Percentiles rank a stretch among this genome's conserved stretches.
Evolutionary conservation across 2,113 vertebrate genomes (phyloP).

Genomic region (Setophaga petechia): DNA sequence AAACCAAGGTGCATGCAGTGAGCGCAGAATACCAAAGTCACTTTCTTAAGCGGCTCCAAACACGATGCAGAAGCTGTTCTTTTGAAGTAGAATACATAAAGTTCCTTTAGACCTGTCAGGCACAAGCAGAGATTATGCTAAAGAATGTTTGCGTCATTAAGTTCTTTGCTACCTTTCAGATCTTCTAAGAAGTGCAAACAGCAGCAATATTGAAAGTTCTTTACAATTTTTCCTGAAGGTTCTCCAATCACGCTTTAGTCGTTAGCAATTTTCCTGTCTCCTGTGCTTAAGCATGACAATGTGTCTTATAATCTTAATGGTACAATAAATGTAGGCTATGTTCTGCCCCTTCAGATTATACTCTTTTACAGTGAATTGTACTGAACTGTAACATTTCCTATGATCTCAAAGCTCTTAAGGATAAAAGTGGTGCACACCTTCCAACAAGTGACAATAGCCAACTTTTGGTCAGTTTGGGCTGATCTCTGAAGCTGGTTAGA

Average conservation of each 20-base stretch:
- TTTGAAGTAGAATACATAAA: background rate
- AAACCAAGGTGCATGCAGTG: background rate
- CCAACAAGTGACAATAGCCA: background rate
- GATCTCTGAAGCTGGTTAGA: background rate
- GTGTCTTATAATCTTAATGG: background rate
- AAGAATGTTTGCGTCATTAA: background rate
- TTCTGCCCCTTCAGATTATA: background rate
- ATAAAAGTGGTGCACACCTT: background rate
- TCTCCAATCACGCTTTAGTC: background rate
- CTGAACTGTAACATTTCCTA: background rate
- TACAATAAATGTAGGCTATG: background rate
- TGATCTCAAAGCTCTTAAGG: background rate
- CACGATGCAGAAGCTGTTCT: background rate
- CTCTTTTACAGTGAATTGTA: background rate
- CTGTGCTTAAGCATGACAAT: background rate
- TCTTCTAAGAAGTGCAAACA: background rate
- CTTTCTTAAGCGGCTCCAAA: background rate
- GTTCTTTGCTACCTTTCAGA: background rate
- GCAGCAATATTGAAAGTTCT: background rate
- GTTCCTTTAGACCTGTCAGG: background rate
- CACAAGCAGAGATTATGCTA: background rate
- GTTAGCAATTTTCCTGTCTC: background rate
- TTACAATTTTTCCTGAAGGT: background rate
- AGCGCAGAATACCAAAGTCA: background rate
- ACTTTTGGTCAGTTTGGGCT: background rate